Evolutionary conservation across 2,888 invertebrate genomes (phyloP), one percentile per base, ranked within the genome.

Genomic region (Siphonodentalium dalli): DNA sequence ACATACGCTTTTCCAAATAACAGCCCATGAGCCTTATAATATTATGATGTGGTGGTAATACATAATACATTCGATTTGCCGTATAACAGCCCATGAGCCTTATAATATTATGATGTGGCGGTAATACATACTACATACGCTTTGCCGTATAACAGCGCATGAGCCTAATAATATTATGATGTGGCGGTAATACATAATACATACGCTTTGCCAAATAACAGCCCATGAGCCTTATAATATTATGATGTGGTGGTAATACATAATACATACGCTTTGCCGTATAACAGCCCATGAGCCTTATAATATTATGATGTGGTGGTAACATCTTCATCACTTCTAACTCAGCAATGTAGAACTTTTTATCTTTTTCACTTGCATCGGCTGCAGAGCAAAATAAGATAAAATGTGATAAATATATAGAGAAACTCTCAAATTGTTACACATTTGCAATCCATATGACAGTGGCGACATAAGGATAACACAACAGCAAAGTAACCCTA

Each of bases 271-370:
- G 73, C 58, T 67, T 69, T 2, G 66, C 61, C n/a, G 74, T 75
- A 44, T 73, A 75, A 54, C 74, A 72, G 21, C 72, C 75, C 28
- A 74, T 71, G 18, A 75, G 60, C 7, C 66, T 61, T 27, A 74
- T 60, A n/a, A 75, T 62, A 63, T 74, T 73, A 13, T 65, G 65
- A 42, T 75, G 73, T 11, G 71, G 57, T 27, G 72, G 72, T 40
- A 74, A 49, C 60, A 72, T 72, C 54, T 75, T 75, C 56, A 73
- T 37, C 6, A 75, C 74, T 53, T 74, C 74, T 54, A 75, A 57
- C 48, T 75, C 74, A 6, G 70, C 69, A 9, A 69, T 58, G 52
- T 72, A 75, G 63, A 72, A 73, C 45, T 68, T 70, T 24, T 68
- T 63, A 44, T 73, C 75, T 37, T 69, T 69, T 18, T 74, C 74